Base-by-base conservation (phyloP, 2,888 invertebrate species). In the Encarsia formosa region DNA sequence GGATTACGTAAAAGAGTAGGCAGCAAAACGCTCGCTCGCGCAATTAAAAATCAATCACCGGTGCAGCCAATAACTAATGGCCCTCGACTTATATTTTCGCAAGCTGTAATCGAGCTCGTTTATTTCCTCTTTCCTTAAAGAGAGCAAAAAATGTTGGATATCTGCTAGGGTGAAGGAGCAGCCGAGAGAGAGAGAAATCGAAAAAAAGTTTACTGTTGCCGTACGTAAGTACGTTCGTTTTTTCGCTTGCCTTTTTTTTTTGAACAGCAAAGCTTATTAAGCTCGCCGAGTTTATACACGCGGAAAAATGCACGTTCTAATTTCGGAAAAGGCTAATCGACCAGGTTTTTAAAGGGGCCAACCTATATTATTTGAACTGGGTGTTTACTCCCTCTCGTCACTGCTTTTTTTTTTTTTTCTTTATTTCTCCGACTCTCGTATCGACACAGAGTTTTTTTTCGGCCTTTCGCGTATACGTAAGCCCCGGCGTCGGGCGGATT, bases 31-130 rank as follows among this genome's bases (percentile, higher is more conserved):
- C n/a, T n/a, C n/a, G n/a, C n/a, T 20, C 16, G 39, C 24, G 48
- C 47, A 43, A 52, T 52, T 52, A 52, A 52, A 52, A 52, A 52
- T 52, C 52, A 52, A 52, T 52, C 42, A 2, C n/a, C 15, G 8
- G 22, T 15, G 19, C 18, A 22, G 42, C 38, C 43, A 46, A 34
- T 52, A 52, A 52, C 43, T 48, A 48, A 52, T 48, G 42, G 47
- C 52, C 23, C 34, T 40, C 41, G 45, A 34, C 24, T 31, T 13
- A 6, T 48, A 16, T 31, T n/a, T 24, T 3, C 18, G 34, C n/a
- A 29, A 16, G 8, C 26, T 35, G 24, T 19, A 18, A 24, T n/a
- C 11, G 5, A 18, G 23, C 19, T 29, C 9, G 29, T 18, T n/a
- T 22, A 15, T 23, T 29, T 26, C 15, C 4, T 35, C 16, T 32